phyloP scores from a whole-genome alignment of 1,140 invertebrate species.

The Acyrthosiphon pisum region DNA sequence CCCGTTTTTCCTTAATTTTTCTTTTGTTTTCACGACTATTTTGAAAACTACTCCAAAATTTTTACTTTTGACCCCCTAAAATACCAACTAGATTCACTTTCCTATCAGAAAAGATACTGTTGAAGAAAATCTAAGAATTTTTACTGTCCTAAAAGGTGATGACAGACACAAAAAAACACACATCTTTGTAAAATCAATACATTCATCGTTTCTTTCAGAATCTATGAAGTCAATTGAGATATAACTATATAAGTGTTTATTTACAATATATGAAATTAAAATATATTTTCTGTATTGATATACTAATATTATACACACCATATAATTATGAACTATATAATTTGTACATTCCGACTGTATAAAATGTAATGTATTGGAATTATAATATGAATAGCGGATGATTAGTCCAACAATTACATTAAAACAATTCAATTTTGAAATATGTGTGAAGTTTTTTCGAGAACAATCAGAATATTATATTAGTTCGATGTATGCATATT shows the following conservation, averaged over 20 bases:
- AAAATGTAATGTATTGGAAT: background rate
- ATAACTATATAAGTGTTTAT: background rate
- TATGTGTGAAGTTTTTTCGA: background rate
- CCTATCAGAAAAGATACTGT: no score
- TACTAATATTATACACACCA: background rate
- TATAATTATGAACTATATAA: background rate
- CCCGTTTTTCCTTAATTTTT: no score
- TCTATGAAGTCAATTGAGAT: no score
- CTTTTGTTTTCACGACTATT: no score
- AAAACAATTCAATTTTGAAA: background rate
- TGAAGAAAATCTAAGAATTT: no score
- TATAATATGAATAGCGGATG: background rate
- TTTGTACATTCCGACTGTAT: background rate
- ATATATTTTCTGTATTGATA: background rate
- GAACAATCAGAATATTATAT: background rate
- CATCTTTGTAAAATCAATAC: no score
- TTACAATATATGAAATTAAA: background rate
- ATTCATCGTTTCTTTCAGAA: no score
- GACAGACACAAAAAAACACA: no score
- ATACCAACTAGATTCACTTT: no score
- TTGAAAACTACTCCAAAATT: no score
- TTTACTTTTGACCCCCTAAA: no score
- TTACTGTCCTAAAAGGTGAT: no score
- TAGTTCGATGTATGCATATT: background rate
- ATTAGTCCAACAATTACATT: background rate